Evolutionary conservation across 2,113 vertebrate species (phyloP).

Genomic region (Takifugu bimaculatus): DNA sequence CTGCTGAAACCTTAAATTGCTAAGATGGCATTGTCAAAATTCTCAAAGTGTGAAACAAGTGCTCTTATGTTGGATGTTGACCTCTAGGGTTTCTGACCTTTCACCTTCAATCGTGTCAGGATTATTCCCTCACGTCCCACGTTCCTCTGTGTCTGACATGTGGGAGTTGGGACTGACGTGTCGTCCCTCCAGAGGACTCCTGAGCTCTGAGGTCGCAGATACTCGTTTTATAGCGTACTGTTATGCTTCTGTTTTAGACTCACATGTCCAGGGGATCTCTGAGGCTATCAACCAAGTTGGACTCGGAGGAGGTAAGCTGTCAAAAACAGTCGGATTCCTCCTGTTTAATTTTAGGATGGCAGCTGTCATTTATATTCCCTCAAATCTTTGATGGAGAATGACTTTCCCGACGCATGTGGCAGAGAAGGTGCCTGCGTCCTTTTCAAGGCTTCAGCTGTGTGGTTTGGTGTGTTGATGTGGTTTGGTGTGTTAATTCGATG

Average conservation of each 20-base stretch:
- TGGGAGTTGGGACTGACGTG: not conserved
- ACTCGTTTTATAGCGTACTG: not conserved
- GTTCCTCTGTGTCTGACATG: not conserved
- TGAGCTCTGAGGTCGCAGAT: not conserved
- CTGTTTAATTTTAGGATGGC: not conserved
- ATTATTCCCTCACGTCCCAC: too few species aligned
- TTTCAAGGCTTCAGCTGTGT: too few species aligned
- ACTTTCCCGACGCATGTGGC: too few species aligned
- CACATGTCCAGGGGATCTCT: slow-evolving; percentile 55
- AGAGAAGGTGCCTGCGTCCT: too few species aligned
- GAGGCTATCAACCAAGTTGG: slow-evolving; percentile 63
- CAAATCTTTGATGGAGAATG: too few species aligned
- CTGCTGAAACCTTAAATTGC: too few species aligned
- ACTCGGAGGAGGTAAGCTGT: slow-evolving; percentile 70
- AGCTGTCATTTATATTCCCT: not conserved
- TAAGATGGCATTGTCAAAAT: too few species aligned
- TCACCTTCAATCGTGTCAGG: not conserved
- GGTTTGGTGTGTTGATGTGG: too few species aligned
- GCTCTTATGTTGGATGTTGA: too few species aligned
- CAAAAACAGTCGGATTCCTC: not conserved
- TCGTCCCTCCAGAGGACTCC: not conserved
- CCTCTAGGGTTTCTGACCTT: not conserved
- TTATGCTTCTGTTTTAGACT: slow-evolving; percentile 43
- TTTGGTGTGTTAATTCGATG: too few species aligned
- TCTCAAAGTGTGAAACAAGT: too few species aligned